These are phyloP conservation scores for Nephrotoma appendiculata DNA, from an alignment of 2,888 invertebrate genomes.

Conservation along the genomic window DNA sequence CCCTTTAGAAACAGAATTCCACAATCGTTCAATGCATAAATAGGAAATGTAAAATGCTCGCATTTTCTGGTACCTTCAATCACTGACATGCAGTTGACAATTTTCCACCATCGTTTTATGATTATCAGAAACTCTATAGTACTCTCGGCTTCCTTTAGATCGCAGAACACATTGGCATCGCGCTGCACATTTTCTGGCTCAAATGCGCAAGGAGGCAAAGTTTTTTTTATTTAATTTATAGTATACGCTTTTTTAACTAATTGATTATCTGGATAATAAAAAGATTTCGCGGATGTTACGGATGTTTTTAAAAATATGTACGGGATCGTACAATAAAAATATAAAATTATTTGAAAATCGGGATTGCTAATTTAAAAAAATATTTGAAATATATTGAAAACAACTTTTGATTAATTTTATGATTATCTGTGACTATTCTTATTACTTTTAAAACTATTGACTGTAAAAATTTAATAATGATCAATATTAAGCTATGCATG, in stretches of 20 bases:
- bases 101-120: neutral
- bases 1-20: neutral
- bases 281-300: too few relatives aligned
- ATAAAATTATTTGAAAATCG: neutral
- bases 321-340: neutral
- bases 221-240: neutral
- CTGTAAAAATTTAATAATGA: too few relatives aligned
- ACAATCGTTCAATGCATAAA: neutral
- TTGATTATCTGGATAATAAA: too few relatives aligned
- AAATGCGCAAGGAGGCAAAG: neutral
- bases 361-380: neutral
- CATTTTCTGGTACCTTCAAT: neutral
- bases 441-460: too few relatives aligned
- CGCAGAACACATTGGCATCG: neutral
- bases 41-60: neutral
- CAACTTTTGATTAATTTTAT: neutral
- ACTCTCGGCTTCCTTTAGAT: neutral
- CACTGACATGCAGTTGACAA: neutral
- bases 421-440: neutral
- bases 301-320: conserved; percentile 1
- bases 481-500: too few relatives aligned
- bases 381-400: neutral
- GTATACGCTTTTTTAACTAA: too few relatives aligned
- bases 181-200: neutral
- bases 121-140: neutral